Evolutionary conservation across 2,888 invertebrate genomes (phyloP).

Genomic region (Aleiodes alternator): DNA sequence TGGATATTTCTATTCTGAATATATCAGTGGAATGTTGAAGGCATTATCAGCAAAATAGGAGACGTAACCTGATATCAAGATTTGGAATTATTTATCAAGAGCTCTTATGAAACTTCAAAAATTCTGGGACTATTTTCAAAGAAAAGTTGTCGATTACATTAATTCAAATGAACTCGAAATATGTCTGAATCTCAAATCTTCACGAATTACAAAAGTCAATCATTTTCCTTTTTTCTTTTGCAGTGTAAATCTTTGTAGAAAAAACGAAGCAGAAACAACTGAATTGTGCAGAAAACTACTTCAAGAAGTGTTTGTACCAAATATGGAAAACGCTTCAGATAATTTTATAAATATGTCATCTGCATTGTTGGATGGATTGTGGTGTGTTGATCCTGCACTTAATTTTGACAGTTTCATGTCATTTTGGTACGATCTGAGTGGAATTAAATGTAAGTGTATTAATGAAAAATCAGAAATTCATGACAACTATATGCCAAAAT

Average conservation of each 20-base stretch:
- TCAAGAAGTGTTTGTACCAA: conserved; percentile 79
- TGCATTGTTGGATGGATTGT: conserved; percentile 81
- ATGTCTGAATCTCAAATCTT: too few relatives aligned
- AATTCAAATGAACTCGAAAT: too few relatives aligned
- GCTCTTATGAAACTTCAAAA: too few relatives aligned
- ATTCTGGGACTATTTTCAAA: too few relatives aligned
- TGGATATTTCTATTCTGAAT: too few relatives aligned
- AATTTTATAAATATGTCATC: conserved; percentile 80
- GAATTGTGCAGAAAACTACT: conserved; percentile 77
- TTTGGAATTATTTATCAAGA: too few relatives aligned
- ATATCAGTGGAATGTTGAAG: too few relatives aligned
- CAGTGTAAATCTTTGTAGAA: conserved; percentile 80
- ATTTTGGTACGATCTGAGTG: conserved; percentile 76
- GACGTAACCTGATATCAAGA: too few relatives aligned
- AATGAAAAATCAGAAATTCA: not conserved
- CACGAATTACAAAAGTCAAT: too few relatives aligned
- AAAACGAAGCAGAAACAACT: conserved; percentile 79
- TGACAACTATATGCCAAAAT: not conserved
- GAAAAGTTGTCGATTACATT: too few relatives aligned
- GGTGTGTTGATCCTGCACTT: conserved; percentile 80
- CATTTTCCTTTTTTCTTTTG: not conserved
- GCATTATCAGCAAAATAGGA: too few relatives aligned
- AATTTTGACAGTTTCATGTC: conserved; percentile 78
- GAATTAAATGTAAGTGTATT: conserved; percentile 56
- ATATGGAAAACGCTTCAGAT: conserved; percentile 78